These are phyloP conservation scores for Pterois miles DNA, from an alignment of 2,797 vertebrate genomes.

Conservation along the genomic window DNA sequence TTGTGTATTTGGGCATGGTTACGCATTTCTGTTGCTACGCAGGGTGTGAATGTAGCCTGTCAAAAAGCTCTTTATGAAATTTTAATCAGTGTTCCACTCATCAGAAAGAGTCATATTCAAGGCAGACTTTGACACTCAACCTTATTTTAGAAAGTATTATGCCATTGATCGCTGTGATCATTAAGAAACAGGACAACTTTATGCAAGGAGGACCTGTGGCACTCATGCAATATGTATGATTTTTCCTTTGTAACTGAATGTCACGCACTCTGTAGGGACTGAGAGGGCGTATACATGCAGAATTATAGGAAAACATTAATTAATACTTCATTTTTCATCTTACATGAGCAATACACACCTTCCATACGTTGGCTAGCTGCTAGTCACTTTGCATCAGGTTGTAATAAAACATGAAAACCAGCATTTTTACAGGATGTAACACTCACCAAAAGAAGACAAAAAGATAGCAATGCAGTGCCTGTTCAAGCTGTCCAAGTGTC, in stretches of 20 bases:
- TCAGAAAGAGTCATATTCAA: slow-evolving; percentile 77
- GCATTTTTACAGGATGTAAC: slow-evolving; percentile 84
- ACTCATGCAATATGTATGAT: slow-evolving; percentile 92
- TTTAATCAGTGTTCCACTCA: slow-evolving; percentile 62
- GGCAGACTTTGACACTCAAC: slow-evolving; percentile 39
- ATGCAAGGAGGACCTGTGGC: slow-evolving; percentile 88
- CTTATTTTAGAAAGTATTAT: slow-evolving; percentile 69
- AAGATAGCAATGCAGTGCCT: slow-evolving; percentile 97
- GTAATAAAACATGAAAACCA: slow-evolving; percentile 91
- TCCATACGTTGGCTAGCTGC: slow-evolving; percentile 86
- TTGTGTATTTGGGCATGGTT: slow-evolving; percentile 31
- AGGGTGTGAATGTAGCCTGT: slow-evolving; percentile 50
- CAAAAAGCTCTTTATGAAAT: slow-evolving; percentile 28
- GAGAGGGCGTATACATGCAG: slow-evolving; percentile 74
- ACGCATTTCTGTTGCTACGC: slow-evolving; percentile 32
- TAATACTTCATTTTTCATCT: slow-evolving; percentile 87
- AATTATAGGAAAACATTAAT: slow-evolving; percentile 78
- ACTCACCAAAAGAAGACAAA: slow-evolving; percentile 82
- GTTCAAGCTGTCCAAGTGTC: slow-evolving; percentile 97
- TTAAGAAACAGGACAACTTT: slow-evolving; percentile 68
- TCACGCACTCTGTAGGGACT: slow-evolving; percentile 88
- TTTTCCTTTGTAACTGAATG: slow-evolving; percentile 86
- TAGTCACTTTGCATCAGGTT: slow-evolving; percentile 88
- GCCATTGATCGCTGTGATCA: slow-evolving; percentile 46
- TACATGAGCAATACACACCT: slow-evolving; percentile 80